phyloP scores from a whole-genome alignment of 2,797 vertebrate genomes.

The Anolis apletophallus region DNA sequence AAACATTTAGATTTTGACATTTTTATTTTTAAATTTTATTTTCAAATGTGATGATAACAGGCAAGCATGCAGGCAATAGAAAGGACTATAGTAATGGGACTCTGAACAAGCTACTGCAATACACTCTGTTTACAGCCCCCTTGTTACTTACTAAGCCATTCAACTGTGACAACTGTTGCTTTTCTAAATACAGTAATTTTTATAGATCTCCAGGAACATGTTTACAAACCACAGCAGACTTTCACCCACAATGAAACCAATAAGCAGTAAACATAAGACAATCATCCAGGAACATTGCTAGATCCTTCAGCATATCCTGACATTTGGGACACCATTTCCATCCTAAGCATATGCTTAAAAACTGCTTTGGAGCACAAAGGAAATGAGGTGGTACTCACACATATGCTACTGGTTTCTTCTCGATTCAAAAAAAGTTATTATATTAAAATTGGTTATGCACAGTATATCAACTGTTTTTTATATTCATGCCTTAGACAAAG shows the following conservation, averaged over 20 bases:
- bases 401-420: conserved; percentile 44
- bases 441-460: background rate
- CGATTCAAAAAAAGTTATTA: conserved; percentile 22
- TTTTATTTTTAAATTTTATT: conserved; percentile 66
- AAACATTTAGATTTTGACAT: conserved; percentile 55
- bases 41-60: conserved; percentile 66
- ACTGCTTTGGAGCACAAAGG: conserved; percentile 48
- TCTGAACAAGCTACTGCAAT: conserved; percentile 66
- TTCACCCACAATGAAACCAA: conserved; percentile 64
- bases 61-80: conserved; percentile 52
- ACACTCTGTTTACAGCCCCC: conserved; percentile 75
- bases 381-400: conserved; percentile 62
- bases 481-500: background rate
- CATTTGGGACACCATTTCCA: conserved; percentile 71
- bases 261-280: conserved; percentile 58
- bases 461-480: background rate
- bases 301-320: conserved; percentile 68
- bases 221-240: conserved; percentile 67
- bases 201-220: conserved; percentile 74
- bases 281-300: conserved; percentile 57
- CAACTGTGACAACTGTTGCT: conserved; percentile 74
- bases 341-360: conserved; percentile 69
- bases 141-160: conserved; percentile 71
- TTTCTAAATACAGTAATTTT: conserved; percentile 74
- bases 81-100: conserved; percentile 69